Conservation (phyloP, 2,797 vertebrate species). For the Sphaeramia orbicularis region DNA sequence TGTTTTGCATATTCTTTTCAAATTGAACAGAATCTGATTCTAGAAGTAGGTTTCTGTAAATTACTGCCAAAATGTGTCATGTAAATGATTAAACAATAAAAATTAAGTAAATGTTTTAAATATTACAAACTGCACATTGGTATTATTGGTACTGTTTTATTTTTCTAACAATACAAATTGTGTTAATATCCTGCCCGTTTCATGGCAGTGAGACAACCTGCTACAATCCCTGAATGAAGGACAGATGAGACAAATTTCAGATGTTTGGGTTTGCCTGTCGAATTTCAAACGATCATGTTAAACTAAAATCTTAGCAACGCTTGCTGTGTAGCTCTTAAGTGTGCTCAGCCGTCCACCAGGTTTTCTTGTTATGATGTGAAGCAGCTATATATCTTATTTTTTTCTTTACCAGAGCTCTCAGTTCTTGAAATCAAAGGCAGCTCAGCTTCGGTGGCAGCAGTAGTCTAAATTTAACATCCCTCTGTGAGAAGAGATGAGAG, state of each 20-base stretch:
- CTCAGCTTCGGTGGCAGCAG: constrained; percentile 60
- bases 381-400: constrained; percentile 43
- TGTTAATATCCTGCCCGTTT: background rate
- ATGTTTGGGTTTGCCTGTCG: constrained; percentile 71
- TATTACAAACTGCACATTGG: too few relatives aligned
- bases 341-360: constrained; percentile 16
- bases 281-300: constrained; percentile 77
- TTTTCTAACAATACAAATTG: background rate
- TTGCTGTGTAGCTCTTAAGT: constrained; percentile 16
- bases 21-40: too few relatives aligned
- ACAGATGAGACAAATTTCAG: constrained; percentile 38
- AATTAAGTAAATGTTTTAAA: too few relatives aligned
- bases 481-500: constrained; percentile 70
- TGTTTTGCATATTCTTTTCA: too few relatives aligned
- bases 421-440: constrained; percentile 73
- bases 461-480: constrained; percentile 78
- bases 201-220: background rate
- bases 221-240: constrained; percentile 4
- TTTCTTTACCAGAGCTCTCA: constrained; percentile 28
- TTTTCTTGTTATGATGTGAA: constrained; percentile 60
- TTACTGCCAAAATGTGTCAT: too few relatives aligned
- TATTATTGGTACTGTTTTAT: background rate
- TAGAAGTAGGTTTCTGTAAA: too few relatives aligned
- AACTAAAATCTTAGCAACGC: constrained; percentile 54
- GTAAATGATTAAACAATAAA: too few relatives aligned